Base-by-base conservation (phyloP, 2,888 invertebrate species). In the Tetragonisca angustula region DNA sequence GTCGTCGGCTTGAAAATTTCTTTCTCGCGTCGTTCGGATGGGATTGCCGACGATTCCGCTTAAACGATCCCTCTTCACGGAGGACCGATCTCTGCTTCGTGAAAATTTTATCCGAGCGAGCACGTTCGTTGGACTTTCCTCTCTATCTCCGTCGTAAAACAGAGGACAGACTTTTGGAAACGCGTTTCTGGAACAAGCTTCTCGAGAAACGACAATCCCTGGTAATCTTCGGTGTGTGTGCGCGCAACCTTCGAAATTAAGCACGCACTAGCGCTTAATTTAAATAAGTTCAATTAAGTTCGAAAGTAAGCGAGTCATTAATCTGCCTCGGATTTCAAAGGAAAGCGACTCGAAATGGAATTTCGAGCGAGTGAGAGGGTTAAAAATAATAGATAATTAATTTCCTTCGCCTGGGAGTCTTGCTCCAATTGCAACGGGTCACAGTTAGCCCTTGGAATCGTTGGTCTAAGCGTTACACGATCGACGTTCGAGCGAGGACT, bases 401-500 rank as follows among this genome's bases (percentile, higher is more conserved):
- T 75, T 71, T 67, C 52, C 24, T 27, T 61, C 67, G n/a, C 43
- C 4, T 21, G 4, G 36, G 43, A 49, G 36, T 50, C 32, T 59
- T 61, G 32, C 19, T 36, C 2, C 27, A 52, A 54, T 62, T 62
- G 43, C 56, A 72, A 19, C 4, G 56, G 59, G 62, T 59, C 52
- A n/a, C 27, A 11, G 24, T 4, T 17, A 43, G 24, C 4, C n/a
- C 59, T 36, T 27, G 64, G 71, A 50, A 43, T 43, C 43, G 9
- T 9, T 43, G 43, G 43, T 27, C 27, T 27, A 27, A 27, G 9
- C 36, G 67, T 82, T 78, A 67, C 64, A 59, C 43, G 64, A 71
- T 78, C 65, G 68, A 75, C 67, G 77, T 71, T 43, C 67, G 86
- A 79, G 56, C 62, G 65, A 27, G 62, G 65, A 21, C 72, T 61